These are phyloP conservation scores for Papilio aristodemus DNA, from an alignment of 1,140 invertebrate genomes.

Conservation along the genomic window DNA sequence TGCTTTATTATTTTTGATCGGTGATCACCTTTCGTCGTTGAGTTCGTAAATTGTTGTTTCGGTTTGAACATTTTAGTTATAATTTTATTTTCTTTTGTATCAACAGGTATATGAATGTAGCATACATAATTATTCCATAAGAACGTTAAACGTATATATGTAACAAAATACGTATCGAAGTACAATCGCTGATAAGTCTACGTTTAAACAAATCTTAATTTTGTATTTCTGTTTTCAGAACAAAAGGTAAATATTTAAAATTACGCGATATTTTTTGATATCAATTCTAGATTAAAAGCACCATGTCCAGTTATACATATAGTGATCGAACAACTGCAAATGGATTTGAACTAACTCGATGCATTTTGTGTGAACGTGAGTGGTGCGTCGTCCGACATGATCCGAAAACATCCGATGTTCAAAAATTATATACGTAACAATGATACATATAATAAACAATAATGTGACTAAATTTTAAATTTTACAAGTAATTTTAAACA, in stretches of 20 bases:
- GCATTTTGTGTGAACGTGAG: slow-evolving; percentile 2
- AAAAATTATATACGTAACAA: slow-evolving; percentile 80
- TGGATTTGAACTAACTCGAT: slow-evolving; percentile 39
- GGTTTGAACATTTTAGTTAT: slow-evolving; percentile 56
- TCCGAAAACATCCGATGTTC: slow-evolving; percentile 73
- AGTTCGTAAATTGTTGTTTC: slow-evolving; percentile 65
- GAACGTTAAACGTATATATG: slow-evolving; percentile 62
- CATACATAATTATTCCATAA: slow-evolving; percentile 57
- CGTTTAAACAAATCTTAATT: slow-evolving; percentile 61
- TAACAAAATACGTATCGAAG: slow-evolving; percentile 78
- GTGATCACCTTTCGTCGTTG: slow-evolving; percentile 65
- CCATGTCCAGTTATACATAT: slow-evolving; percentile 54
- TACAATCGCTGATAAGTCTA: slow-evolving; percentile 73
- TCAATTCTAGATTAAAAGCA: slow-evolving; percentile 63
- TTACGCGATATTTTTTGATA: slow-evolving; percentile 72
- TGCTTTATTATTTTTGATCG: slow-evolving; percentile 65
- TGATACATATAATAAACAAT: slow-evolving; percentile 78
- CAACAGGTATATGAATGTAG: slow-evolving; percentile 44
- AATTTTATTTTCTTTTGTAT: slow-evolving; percentile 51
- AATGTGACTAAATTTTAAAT: slow-evolving; percentile 76
- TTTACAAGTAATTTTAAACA: slow-evolving; percentile 77
- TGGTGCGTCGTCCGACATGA: slow-evolving; percentile 52
- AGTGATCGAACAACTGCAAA: slow-evolving; percentile 37
- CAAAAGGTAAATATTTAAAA: slow-evolving; percentile 54
- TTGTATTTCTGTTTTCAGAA: slow-evolving; percentile 60